Evolutionary conservation across 2,888 invertebrate species (phyloP), one percentile per base, ranked within the genome.

Genomic region (Oscheius sp.): DNA sequence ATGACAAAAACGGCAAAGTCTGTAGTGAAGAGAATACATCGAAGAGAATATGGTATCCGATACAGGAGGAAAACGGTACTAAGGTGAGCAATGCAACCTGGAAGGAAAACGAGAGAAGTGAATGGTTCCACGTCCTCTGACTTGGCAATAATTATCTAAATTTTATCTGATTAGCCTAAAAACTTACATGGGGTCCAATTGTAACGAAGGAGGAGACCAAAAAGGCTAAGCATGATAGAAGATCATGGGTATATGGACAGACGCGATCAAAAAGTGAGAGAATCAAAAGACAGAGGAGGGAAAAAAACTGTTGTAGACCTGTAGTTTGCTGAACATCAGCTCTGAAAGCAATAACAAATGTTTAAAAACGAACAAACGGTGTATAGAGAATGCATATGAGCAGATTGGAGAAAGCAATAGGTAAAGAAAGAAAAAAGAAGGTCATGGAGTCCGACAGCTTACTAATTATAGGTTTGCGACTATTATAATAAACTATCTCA

Each of bases 141-240:
- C 22, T 76, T 72, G 47, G 68, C 71, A 57, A 76, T 72, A 0
- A 74, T 74, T 61, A 77, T 73, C 77, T 77, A 68, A 47, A 71
- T 6, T n/a, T 44, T 17, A 28, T 32, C 1, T 4, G 4, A n/a
- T 22, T 14, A n/a, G 2, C 8, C 20, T 32, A 1, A 32, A 44
- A 8, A 38, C 75, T 73, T 22, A 84, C 84, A 73, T 84, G 84
- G n/a, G 82, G 84, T 12, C 84, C 84, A 22, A 84, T 84, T 8
- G 84, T 76, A 57, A 84, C 68, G 47, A 82, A 82, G 67, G 91
- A 87, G 56, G 92, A 91, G 85, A 94, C 90, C 63, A 92, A 90
- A 2, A 91, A 82, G 87, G 94, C 94, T 62, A 94, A 89, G 24
- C 91, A 88, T 32, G 91, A 90, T 2, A 94, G 91, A 85, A 92